Conservation (phyloP, 2,888 invertebrate genomes). For the Drosophila imparisetae region DNA sequence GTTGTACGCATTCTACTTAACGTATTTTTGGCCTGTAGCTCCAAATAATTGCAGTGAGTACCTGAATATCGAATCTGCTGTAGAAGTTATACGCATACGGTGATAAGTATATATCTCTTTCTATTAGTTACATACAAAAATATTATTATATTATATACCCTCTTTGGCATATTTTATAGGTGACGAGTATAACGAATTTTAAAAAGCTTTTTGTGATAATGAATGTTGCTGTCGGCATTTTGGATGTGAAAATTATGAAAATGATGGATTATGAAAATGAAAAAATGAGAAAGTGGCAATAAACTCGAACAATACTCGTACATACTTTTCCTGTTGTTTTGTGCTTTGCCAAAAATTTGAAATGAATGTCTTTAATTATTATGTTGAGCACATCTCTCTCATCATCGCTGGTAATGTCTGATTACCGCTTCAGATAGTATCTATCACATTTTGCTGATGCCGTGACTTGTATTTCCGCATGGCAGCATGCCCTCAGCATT, state of each 20-base stretch:
- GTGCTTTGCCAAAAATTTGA: conserved; percentile 19
- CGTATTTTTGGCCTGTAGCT: neutral
- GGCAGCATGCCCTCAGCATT: conserved; percentile 12
- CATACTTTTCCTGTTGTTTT: conserved; percentile 19
- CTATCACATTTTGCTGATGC: neutral
- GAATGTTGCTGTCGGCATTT: conserved; percentile 4
- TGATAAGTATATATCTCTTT: neutral
- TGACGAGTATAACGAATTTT: neutral
- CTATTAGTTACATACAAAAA: neutral
- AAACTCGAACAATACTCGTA: neutral
- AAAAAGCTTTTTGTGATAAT: conserved; percentile 20
- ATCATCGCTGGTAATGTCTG: neutral
- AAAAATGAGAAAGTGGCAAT: conserved; percentile 20
- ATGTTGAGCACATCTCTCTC: conserved; percentile 2
- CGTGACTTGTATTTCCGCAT: neutral
- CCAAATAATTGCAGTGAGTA: neutral
- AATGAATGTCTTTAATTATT: conserved; percentile 38
- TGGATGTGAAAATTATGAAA: conserved; percentile 2
- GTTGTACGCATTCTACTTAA: conserved; percentile 12
- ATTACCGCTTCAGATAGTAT: neutral
- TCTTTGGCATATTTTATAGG: too few species aligned
- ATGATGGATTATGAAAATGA: too few species aligned
- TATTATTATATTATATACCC: neutral
- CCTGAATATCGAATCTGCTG: too few species aligned
- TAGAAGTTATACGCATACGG: neutral